Percentiles rank a stretch among this genome's conserved stretches.
These are phyloP conservation scores for Fissipunctia ypsillon DNA, from an alignment of 2,888 invertebrate genomes.

Conservation along the genomic window DNA sequence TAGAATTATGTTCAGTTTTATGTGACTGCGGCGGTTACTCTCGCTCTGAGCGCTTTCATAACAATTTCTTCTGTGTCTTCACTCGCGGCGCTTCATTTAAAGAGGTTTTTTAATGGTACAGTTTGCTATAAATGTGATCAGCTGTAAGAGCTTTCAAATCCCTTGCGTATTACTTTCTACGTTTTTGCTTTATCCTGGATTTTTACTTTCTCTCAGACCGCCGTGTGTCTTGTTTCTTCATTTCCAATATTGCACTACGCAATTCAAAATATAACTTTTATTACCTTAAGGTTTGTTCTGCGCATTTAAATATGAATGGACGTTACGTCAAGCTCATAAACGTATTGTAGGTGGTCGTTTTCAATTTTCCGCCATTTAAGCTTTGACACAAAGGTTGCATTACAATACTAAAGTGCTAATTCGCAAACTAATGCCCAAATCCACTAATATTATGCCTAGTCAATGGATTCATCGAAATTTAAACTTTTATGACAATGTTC, in stretches of 20 bases:
- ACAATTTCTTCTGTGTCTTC: conserved; percentile 25
- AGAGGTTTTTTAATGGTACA: conserved; percentile 29
- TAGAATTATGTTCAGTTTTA: conserved; percentile 49
- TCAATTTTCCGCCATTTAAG: conserved; percentile 41
- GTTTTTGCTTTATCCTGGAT: neutral
- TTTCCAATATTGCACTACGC: conserved; percentile 12
- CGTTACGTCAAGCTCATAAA: conserved; percentile 44
- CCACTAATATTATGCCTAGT: conserved; percentile 30
- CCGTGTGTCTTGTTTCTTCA: conserved; percentile 9
- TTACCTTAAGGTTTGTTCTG: neutral
- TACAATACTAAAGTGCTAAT: conserved; percentile 61
- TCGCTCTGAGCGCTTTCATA: conserved; percentile 12
- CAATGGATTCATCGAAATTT: conserved; percentile 47
- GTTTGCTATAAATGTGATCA: conserved; percentile 2
- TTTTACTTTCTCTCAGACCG: neutral
- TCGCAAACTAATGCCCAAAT: conserved; percentile 53
- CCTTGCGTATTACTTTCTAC: neutral
- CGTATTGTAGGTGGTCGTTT: conserved; percentile 42
- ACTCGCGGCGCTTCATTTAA: conserved; percentile 10
- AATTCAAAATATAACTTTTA: conserved; percentile 25
- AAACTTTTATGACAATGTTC: conserved; percentile 41
- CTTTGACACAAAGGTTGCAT: conserved; percentile 29
- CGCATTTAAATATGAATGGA: conserved; percentile 42
- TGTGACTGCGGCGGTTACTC: conserved; percentile 18
- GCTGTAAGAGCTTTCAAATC: conserved; percentile 1